phyloP scores from a whole-genome alignment of 2,113 vertebrate species.

The Macrotus californicus region DNA sequence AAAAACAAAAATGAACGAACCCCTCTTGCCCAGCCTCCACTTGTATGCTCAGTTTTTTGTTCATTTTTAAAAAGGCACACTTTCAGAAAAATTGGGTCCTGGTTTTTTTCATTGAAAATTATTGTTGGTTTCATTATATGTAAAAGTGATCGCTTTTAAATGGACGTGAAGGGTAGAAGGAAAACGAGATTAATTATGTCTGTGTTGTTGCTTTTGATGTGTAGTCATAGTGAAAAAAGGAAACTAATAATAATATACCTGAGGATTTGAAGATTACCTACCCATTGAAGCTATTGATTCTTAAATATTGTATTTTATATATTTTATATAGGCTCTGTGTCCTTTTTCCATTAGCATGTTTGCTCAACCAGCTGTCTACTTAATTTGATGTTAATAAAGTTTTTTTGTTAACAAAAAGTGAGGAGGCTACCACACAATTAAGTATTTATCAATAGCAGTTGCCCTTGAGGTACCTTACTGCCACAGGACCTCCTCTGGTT shows the following conservation, averaged over 20 bases:
- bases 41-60: neutral
- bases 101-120: conserved; percentile 4
- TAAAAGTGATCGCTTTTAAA: neutral
- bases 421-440: neutral
- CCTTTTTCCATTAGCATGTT: neutral
- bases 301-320: neutral
- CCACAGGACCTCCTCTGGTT: neutral
- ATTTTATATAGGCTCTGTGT: neutral
- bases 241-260: neutral
- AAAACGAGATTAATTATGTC: neutral
- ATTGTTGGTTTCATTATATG: neutral
- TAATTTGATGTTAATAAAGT: neutral
- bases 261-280: neutral
- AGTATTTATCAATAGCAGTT: neutral
- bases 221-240: neutral
- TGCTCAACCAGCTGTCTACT: neutral
- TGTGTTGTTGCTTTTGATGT: neutral
- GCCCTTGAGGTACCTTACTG: neutral
- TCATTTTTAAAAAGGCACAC: neutral
- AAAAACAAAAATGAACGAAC: neutral
- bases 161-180: neutral
- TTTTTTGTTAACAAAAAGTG: neutral
- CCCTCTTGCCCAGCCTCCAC: neutral
- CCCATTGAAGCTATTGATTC: neutral
- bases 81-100: conserved; percentile 32